Conservation (phyloP, 2,113 vertebrate genomes). For the Heterocephalus glaber region DNA sequence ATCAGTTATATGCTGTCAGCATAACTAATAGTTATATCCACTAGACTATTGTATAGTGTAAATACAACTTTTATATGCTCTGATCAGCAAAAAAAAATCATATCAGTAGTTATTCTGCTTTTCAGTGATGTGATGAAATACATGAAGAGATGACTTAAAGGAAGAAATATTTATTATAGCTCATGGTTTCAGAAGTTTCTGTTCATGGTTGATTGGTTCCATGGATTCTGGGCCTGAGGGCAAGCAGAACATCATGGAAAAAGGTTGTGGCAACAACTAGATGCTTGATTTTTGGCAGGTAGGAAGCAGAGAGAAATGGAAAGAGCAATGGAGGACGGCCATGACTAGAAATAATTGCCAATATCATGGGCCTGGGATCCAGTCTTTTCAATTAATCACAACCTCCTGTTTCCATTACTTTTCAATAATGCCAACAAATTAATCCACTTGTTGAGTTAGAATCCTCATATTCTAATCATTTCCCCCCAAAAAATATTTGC, state of each 20-base stretch:
- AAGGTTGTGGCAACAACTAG: not conserved
- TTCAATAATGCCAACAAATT: not conserved
- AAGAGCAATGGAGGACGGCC: not conserved
- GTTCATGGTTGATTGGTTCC: not conserved
- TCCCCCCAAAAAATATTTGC: not conserved
- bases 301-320: not conserved
- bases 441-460: not conserved
- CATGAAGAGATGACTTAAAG: not conserved
- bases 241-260: not conserved
- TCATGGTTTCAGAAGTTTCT: not conserved
- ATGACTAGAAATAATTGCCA: not conserved
- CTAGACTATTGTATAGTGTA: not conserved
- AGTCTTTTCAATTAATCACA: not conserved
- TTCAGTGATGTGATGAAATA: not conserved
- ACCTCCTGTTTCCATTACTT: not conserved
- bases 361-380: not conserved
- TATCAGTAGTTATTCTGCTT: not conserved
- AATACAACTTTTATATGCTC: not conserved
- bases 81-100: not conserved
- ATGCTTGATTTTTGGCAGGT: not conserved
- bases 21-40: not conserved
- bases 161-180: not conserved
- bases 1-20: not conserved
- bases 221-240: not conserved
- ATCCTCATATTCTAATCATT: not conserved